Evolutionary conservation across 2,888 invertebrate genomes (phyloP), one percentile per base, ranked within the genome.

Genomic region (Steromphala cineraria): DNA sequence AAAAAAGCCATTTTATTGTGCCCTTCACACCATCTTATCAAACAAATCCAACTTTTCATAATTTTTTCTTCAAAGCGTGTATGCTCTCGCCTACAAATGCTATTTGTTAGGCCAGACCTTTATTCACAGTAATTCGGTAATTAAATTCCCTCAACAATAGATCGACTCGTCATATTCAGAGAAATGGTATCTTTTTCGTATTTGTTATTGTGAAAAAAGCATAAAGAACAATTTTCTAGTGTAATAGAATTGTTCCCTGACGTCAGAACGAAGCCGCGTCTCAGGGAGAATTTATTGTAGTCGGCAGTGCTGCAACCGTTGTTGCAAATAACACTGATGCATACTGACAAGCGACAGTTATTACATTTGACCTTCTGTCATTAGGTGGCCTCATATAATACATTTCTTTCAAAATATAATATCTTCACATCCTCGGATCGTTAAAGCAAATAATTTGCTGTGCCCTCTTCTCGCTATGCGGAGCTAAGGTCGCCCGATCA

Each of bases 331-430:
- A 24, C 13, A n/a, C 19, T 55, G 53, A 76, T 76, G 31, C n/a
- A n/a, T 21, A 40, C 8, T 56, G 75, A 80, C 80, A 40, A 55
- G 46, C 21, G 53, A 28, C 75, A 52, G 80, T 80, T 75, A 80
- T 80, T 80, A 56, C 80, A 52, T 52, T 75, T 80, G 80, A 80
- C 80, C 80, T 75, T 52, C 80, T 36, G 67, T 80, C 80, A 80
- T 80, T 75, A 52, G 53, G 24, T 52, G 79, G 53, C 21, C 71
- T 40, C 67, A 31, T 53, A 71, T 79, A 79, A 79, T 79, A 79
- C 79, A 79, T 79, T 79, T 79, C 79, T 79, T 67, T 71, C 46
- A 55, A 76, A 76, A 76, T 76, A 76, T 76, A 76, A 76, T 76
- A 53, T 76, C 76, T 53, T 53, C 76, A n/a, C 55, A 76, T 76